Base-by-base conservation (phyloP, 2,888 invertebrate species). In the Scaptomyza parva region DNA sequence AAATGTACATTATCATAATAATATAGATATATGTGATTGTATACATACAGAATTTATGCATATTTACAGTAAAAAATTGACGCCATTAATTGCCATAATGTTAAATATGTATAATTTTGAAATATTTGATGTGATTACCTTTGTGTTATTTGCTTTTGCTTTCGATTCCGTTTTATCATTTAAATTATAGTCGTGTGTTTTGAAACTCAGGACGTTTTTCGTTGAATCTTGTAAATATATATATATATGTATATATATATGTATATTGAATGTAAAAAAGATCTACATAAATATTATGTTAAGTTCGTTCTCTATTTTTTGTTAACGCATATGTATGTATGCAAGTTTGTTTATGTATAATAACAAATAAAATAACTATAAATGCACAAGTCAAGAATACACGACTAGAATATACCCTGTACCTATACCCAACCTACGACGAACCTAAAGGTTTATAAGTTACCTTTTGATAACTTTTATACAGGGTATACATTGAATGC, bases 21-120 rank as follows among this genome's bases (percentile, higher is more conserved):
- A 48, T 44, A 54, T 57, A 65, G 55, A 48, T 44, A 54, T 57
- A 65, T 57, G 47, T 12, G 1, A 3, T 61, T 83, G 62, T 76
- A 59, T 83, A 71, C 60, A 70, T 74, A 50, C 78, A 67, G 66
- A 67, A 51, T 74, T 54, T 39, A 59, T 69, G 63, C 70, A 59
- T 73, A 61, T 86, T 68, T 76, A 82, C 83, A 86, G 68, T 76
- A 70, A 61, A 71, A 87, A 84, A 89, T 88, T 85, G 84, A 85
- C 84, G 63, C 64, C 70, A 72, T 77, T 84, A 84, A 88, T 89
- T 85, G 88, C 88, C 70, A 65, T 83, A 44, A 66, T 55, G 40
- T 59, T 59, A n/a, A 35, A 50, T 66, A 57, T 39, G 28, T 28
- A 2, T 28, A 12, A 6, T n/a, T 17, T 37, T 37, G 14, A 35